These are phyloP conservation scores for Xiphophorus couchianus DNA, from an alignment of 2,113 vertebrate genomes.

Conservation along the genomic window DNA sequence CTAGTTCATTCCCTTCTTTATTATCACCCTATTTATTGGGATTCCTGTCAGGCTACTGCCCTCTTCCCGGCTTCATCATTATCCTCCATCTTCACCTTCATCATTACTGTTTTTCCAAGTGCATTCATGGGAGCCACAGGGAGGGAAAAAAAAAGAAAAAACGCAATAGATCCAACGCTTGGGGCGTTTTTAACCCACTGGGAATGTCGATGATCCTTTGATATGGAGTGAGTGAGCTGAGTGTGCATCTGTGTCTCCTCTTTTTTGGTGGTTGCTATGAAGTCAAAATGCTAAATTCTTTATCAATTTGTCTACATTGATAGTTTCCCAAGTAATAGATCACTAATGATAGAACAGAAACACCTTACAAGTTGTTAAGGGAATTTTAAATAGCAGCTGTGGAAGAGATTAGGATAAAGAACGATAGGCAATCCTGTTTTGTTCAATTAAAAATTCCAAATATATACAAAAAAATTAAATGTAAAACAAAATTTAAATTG, in stretches of 20 bases:
- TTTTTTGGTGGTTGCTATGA: slow-evolving; percentile 36
- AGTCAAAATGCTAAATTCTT: slow-evolving; percentile 30
- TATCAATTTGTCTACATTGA: slow-evolving; percentile 43
- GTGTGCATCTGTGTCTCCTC: slow-evolving; percentile 23
- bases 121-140: slow-evolving; percentile 40
- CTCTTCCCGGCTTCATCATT: slow-evolving; percentile 31
- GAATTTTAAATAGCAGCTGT: slow-evolving; percentile 3
- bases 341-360: slow-evolving; percentile 47
- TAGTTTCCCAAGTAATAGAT: slow-evolving; percentile 35
- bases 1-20: slow-evolving; percentile 28
- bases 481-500: no score
- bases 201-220: slow-evolving; percentile 53
- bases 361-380: slow-evolving; percentile 9
- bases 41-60: slow-evolving; percentile 31
- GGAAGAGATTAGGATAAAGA: neutral
- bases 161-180: slow-evolving; percentile 46
- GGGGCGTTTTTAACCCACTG: slow-evolving; percentile 53
- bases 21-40: slow-evolving; percentile 30
- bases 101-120: slow-evolving; percentile 26
- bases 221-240: slow-evolving; percentile 32
- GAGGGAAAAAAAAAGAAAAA: slow-evolving; percentile 5
- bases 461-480: neutral
- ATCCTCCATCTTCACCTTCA: slow-evolving; percentile 34
- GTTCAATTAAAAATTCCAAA: neutral
- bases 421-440: neutral